Percentiles rank a stretch among this genome's conserved stretches.
Evolutionary conservation across 1,140 invertebrate species (phyloP).

Genomic region (Trichonephila inaurata): DNA sequence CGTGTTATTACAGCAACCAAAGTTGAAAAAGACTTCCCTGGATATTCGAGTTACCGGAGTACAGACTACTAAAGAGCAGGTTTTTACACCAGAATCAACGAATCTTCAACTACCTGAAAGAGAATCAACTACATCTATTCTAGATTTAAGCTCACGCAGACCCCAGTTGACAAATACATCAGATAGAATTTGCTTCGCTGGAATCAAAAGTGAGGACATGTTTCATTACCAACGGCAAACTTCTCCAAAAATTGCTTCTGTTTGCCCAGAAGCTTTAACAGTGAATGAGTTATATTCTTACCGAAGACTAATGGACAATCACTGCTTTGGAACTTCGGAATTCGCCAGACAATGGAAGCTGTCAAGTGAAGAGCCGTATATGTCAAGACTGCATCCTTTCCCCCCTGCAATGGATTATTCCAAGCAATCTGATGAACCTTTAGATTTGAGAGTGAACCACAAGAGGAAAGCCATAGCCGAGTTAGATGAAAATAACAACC

Average conservation of each 20-base stretch:
- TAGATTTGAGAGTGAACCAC: conserved; percentile 90
- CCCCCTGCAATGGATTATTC: background rate
- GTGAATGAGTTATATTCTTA: conserved; percentile 62
- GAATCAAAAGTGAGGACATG: conserved; percentile 45
- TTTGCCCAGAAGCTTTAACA: conserved; percentile 82
- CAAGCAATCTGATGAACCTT: conserved; percentile 85
- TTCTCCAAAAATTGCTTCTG: conserved; percentile 74
- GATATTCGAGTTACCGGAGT: background rate
- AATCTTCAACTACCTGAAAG: background rate
- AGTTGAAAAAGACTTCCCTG: background rate
- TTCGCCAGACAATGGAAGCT: conserved; percentile 52
- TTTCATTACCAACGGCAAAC: conserved; percentile 71
- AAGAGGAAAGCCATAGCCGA: conserved; percentile 83
- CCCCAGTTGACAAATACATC: background rate
- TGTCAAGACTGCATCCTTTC: conserved; percentile 17
- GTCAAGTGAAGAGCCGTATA: conserved; percentile 12
- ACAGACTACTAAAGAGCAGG: background rate
- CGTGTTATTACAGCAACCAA: background rate
- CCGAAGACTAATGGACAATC: conserved; percentile 44
- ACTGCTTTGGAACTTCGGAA: background rate
- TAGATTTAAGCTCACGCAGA: conserved; percentile 7
- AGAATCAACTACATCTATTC: background rate
- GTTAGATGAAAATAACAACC: conserved; percentile 79
- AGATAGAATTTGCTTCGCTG: background rate
- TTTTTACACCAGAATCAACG: background rate